These are phyloP conservation scores for Harlomillsia oculata DNA, from an alignment of 1,140 invertebrate genomes.

Conservation along the genomic window DNA sequence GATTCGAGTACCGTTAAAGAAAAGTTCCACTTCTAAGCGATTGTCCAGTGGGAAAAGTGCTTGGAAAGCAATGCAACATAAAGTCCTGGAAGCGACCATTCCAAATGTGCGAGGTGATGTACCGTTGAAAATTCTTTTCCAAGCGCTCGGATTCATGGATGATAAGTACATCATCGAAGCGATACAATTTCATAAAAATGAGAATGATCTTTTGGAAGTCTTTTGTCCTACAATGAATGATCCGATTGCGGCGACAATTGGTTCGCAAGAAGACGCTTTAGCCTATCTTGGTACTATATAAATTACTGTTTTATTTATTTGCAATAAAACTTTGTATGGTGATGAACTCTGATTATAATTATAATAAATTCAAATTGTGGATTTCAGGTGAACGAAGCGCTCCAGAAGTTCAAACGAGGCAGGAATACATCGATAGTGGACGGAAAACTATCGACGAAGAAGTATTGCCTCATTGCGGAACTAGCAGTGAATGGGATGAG, in stretches of 20 bases:
- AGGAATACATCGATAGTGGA: neutral
- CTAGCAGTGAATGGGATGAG: slow-evolving; percentile 95
- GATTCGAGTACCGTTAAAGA: slow-evolving; percentile 57
- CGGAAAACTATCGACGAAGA: slow-evolving; percentile 51
- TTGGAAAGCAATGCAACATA: neutral
- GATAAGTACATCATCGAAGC: slow-evolving; percentile 15
- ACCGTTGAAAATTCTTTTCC: slow-evolving; percentile 17
- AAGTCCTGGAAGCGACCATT: slow-evolving; percentile 4
- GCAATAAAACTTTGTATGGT: neutral
- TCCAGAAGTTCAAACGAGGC: neutral
- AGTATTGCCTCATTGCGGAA: slow-evolving; percentile 97
- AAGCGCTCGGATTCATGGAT: slow-evolving; percentile 20
- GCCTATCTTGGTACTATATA: neutral
- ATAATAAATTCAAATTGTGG: neutral
- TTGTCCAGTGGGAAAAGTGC: neutral
- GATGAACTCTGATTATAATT: too few relatives aligned
- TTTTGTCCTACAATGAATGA: neutral
- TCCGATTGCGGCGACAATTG: neutral
- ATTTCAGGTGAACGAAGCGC: neutral
- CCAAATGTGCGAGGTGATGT: slow-evolving; percentile 7
- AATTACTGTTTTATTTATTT: neutral
- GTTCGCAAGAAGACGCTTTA: neutral
- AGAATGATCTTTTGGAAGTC: neutral
- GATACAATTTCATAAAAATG: neutral
- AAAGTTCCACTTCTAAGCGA: neutral